These are phyloP conservation scores for Trididemnum clinides DNA, from an alignment of 23 tunicate genomes.

Conservation along the genomic window DNA sequence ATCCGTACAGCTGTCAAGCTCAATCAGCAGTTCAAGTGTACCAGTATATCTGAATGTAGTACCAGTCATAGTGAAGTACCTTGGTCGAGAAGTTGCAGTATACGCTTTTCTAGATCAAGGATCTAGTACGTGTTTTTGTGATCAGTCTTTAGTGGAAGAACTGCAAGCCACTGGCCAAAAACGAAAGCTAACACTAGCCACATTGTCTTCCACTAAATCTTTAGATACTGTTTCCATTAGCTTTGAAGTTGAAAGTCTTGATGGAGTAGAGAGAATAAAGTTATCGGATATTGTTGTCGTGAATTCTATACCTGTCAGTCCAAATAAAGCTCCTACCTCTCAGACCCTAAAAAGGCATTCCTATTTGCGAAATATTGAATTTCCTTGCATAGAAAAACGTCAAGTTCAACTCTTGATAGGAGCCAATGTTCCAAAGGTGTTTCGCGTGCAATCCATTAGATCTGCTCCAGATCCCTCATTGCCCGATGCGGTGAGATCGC, in stretches of 20 bases:
- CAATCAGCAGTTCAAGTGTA: neutral
- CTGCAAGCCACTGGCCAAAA: neutral
- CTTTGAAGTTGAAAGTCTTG: neutral
- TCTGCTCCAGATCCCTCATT: neutral
- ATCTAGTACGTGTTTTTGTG: constrained; percentile 9
- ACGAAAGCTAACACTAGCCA: neutral
- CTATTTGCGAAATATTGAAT: neutral
- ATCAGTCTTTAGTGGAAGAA: neutral
- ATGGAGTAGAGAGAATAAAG: neutral
- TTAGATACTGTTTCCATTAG: neutral
- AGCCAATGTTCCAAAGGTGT: neutral
- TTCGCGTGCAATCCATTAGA: neutral
- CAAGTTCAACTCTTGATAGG: neutral
- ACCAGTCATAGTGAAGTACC: neutral
- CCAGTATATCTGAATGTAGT: neutral
- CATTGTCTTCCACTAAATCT: neutral
- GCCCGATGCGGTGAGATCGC: constrained; percentile 1
- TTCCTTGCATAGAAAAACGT: neutral
- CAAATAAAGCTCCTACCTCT: neutral
- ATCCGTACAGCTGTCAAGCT: neutral
- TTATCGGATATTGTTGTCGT: neutral
- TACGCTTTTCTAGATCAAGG: constrained; percentile 9
- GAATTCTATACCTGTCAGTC: neutral
- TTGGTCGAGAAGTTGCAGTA: neutral
- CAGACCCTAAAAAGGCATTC: neutral